Conservation (phyloP, 2,113 vertebrate species). For the Chionodraco myersi region DNA sequence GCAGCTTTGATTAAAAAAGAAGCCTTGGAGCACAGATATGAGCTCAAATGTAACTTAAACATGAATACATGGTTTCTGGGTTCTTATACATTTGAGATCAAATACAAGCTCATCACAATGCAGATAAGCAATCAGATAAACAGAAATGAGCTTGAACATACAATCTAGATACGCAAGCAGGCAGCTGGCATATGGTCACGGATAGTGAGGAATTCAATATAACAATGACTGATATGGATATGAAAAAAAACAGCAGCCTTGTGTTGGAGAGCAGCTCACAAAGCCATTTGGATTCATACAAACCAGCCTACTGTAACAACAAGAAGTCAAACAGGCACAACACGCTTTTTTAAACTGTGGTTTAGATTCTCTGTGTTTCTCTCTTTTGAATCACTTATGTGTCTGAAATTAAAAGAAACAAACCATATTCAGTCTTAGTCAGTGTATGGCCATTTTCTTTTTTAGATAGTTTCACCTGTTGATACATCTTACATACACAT, state of each 20-base stretch:
- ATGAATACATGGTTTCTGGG: not conserved
- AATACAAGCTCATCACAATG: not conserved
- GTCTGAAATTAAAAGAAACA: too few species aligned
- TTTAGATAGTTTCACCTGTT: slow-evolving; percentile 6
- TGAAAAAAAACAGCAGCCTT: not conserved
- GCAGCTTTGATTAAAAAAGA: not conserved
- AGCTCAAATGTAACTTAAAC: not conserved
- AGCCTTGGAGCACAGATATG: not conserved
- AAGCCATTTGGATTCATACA: too few species aligned
- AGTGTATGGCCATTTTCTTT: too few species aligned
- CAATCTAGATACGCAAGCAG: slow-evolving; percentile 19
- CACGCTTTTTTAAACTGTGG: too few species aligned
- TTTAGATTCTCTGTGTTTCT: too few species aligned
- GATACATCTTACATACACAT: not conserved
- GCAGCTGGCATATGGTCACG: not conserved
- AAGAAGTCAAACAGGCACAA: too few species aligned
- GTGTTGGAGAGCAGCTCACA: slow-evolving; percentile 17
- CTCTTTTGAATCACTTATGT: too few species aligned
- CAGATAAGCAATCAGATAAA: slow-evolving; percentile 14
- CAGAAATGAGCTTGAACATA: slow-evolving; percentile 12
- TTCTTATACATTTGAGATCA: not conserved
- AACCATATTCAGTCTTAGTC: too few species aligned
- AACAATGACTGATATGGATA: slow-evolving; percentile 12
- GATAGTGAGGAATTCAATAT: not conserved
- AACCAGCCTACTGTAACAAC: too few species aligned